Evolutionary conservation across 2,113 vertebrate species (phyloP).

Genomic region (Coturnix japonica): DNA sequence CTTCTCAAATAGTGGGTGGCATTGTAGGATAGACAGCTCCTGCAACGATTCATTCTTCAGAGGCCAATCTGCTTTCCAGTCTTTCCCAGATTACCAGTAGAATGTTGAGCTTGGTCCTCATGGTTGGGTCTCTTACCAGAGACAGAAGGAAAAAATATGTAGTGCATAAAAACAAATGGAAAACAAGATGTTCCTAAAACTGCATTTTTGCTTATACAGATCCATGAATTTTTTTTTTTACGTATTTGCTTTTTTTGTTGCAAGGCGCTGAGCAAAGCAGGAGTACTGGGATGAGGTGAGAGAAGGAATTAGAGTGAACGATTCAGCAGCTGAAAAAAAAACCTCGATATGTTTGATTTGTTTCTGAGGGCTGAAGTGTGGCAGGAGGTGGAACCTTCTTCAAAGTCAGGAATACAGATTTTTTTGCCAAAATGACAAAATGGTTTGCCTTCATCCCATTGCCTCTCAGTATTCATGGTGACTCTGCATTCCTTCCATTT

Average conservation of each 20-base stretch:
- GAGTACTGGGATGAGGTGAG: not conserved
- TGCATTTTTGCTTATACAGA: not conserved
- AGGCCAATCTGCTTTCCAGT: not conserved
- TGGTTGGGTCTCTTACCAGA: not conserved
- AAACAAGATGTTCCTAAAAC: not conserved
- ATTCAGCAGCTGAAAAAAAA: not conserved
- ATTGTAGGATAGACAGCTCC: not conserved
- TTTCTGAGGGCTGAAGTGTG: not conserved
- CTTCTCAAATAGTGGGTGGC: not conserved
- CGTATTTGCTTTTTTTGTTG: not conserved
- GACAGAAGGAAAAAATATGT: rapidly evolving
- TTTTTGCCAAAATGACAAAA: not conserved
- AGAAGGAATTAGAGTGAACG: not conserved
- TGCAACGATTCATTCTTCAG: not conserved
- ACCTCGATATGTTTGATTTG: not conserved
- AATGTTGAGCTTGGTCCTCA: not conserved
- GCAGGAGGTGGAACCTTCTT: not conserved
- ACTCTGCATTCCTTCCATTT: not conserved
- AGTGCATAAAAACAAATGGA: not conserved
- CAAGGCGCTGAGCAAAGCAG: not conserved
- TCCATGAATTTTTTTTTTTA: not conserved
- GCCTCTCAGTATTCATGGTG: not conserved
- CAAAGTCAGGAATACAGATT: not conserved
- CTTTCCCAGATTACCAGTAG: not conserved
- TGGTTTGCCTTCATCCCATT: not conserved